phyloP scores from a whole-genome alignment of 2,113 vertebrate species.

The Oryzias melastigma region DNA sequence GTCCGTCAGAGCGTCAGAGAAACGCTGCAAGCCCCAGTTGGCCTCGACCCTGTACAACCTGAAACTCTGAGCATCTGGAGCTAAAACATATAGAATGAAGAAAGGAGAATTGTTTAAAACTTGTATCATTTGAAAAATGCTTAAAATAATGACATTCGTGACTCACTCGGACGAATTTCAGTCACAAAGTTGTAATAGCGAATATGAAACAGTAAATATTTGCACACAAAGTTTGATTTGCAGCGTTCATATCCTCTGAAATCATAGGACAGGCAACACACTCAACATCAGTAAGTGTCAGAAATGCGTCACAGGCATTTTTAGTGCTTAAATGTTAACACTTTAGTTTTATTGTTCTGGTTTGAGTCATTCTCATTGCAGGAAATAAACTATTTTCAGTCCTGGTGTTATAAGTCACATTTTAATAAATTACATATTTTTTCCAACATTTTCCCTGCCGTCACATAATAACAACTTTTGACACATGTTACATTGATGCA shows the following conservation, averaged over 20 bases:
- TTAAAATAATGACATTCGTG: not conserved
- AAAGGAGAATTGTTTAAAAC: not conserved
- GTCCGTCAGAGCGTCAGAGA: constrained; percentile 77
- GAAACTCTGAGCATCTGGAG: constrained; percentile 72
- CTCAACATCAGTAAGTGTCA: no score
- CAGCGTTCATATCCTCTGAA: no score
- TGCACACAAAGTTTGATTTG: not conserved
- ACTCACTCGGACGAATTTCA: not conserved
- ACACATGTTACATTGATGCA: not conserved
- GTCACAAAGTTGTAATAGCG: constrained; percentile 3
- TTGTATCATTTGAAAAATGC: not conserved
- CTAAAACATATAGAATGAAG: constrained; percentile 49
- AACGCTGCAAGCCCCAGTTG: constrained; percentile 62
- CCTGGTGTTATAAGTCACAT: no score
- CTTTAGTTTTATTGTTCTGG: no score
- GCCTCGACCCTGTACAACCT: constrained; percentile 79
- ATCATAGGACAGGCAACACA: no score
- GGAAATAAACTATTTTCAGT: no score
- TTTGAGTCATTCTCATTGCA: no score
- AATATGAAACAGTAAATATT: not conserved
- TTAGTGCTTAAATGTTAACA: no score
- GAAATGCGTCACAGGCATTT: no score
- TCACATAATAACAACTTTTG: not conserved
- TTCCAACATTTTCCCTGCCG: not conserved
- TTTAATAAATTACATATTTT: not conserved